Evolutionary conservation across 2,888 invertebrate genomes (phyloP), one percentile per base, ranked within the genome.

Genomic region (Allolobophora icterica): DNA sequence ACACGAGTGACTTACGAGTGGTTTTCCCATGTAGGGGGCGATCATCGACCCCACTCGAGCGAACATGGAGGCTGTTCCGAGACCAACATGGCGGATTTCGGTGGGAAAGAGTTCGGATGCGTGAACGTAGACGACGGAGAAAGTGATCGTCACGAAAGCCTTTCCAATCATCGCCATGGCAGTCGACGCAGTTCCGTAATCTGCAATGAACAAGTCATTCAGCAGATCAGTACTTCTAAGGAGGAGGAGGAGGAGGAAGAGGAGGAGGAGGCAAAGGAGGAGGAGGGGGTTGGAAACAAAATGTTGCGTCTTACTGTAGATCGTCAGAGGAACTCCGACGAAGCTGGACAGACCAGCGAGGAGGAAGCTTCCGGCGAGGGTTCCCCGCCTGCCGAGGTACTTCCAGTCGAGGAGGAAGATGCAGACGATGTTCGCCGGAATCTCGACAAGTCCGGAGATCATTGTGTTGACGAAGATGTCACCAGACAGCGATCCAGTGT

Each of bases 21-120:
- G 90, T 19, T 89, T 90, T 13, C 93, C 93, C 33, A 93, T 84
- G 91, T 90, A 93, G 8, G 93, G 93, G 1, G 93, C 92, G 8
- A 91, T 90, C 89, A 92, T 92, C 17, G 92, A 91, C 40, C 92
- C 92, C 34, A 93, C 84, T 2, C 92, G 90, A 17, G 93, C 93
- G 24, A 35, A 90, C 38, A 90, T 91, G 40, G 92, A 91, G 19
- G 91, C 71, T 8, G 89, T 52, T n/a, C 92, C 93, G 24, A 93
- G 84, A 13, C 91, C 93, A 40, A 91, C 91, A 71, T 92, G 92
- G 13, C 93, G 90, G 30, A 93, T 91, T 42, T 92, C 92, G 21
- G 93, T 93, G 17, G 93, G 93, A 89, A 93, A 91, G 45, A 93
- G 84, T 90, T 93, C 93, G 4, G 91, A 42, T 6, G 93, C 83